Evolutionary conservation across 2,797 vertebrate species (phyloP), one percentile per base, ranked within the genome.

Genomic region (Scarus forsteni): DNA sequence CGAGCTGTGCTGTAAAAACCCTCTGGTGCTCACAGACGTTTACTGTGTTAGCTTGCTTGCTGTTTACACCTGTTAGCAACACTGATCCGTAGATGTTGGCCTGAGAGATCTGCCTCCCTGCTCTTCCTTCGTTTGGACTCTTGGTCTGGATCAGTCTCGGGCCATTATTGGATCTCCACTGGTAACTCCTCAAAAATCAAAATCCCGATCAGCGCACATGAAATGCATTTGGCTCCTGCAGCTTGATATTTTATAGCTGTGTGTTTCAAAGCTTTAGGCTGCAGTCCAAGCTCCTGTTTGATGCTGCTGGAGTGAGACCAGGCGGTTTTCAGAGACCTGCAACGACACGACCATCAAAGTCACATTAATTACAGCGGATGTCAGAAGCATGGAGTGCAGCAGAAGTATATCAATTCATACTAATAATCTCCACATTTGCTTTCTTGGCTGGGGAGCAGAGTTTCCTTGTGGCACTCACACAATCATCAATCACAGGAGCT

Each of bases 401-500:
- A 38, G 56, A 71, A 70, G 66, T 73, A 38, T 36, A 69, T 77
- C 65, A 79, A 61, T 75, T 65, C 59, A 46, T 70, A 63, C 69
- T 66, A 45, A 77, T 76, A 72, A 81, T 85, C 59, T 65, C 72
- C 64, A n/a, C 46, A 53, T 78, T 78, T 66, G 54, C 43, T 72
- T 66, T 71, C 72, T 77, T 79, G 70, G 77, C 79, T 38, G 6
- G n/a, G 16, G 34, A 50, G 48, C 61, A 77, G 51, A 12, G 34
- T 48, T 83, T 79, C 27, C 46, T 75, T 45, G 57, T 70, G 61
- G 61, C 55, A 45, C 14, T 53, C 70, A 15, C 68, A 70, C 42
- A 66, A 49, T 72, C 87, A 87, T 87, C 79, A 65, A 81, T 89
- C 86, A 84, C 46, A 1, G 38, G 62, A 27, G 59, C 64, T 56